These are phyloP conservation scores for Setophaga petechia DNA, from an alignment of 2,113 vertebrate species.

Conservation along the genomic window DNA sequence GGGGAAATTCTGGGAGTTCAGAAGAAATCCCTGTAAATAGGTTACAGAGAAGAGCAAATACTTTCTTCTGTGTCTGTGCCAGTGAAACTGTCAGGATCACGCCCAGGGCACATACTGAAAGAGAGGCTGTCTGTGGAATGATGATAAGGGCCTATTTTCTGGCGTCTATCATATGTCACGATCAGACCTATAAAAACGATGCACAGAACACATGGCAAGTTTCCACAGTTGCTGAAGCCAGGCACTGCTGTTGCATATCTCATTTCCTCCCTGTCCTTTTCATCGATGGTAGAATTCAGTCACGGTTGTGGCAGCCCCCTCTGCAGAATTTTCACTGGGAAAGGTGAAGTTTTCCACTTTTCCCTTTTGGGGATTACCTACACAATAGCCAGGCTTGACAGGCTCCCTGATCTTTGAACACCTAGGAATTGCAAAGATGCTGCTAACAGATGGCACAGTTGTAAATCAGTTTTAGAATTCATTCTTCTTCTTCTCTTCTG, in stretches of 20 bases:
- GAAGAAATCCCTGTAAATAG: constrained; percentile 48
- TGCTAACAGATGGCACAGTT: background rate
- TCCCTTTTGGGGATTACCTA: background rate
- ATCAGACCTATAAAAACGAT: background rate
- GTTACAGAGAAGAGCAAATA: constrained; percentile 35
- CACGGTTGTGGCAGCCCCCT: background rate
- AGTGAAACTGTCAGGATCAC: constrained; percentile 13
- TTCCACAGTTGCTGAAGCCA: constrained; percentile 5
- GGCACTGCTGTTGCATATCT: background rate
- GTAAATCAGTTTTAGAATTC: background rate
- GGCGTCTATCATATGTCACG: constrained; percentile 21
- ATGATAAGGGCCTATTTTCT: constrained; percentile 40
- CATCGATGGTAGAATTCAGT: background rate
- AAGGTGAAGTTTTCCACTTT: background rate
- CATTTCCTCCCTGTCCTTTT: background rate
- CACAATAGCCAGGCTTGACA: background rate
- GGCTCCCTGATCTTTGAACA: background rate
- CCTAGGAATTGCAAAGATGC: background rate
- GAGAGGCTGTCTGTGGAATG: background rate
- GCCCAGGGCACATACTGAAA: constrained; percentile 5
- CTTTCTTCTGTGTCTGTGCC: background rate
- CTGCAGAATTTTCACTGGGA: background rate
- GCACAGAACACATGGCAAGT: background rate
- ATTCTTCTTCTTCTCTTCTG: background rate
- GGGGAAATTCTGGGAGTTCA: constrained; percentile 42